Evolutionary conservation across 2,888 invertebrate genomes (phyloP), one percentile per base, ranked within the genome.

Genomic region (Calliphora vomitoria): DNA sequence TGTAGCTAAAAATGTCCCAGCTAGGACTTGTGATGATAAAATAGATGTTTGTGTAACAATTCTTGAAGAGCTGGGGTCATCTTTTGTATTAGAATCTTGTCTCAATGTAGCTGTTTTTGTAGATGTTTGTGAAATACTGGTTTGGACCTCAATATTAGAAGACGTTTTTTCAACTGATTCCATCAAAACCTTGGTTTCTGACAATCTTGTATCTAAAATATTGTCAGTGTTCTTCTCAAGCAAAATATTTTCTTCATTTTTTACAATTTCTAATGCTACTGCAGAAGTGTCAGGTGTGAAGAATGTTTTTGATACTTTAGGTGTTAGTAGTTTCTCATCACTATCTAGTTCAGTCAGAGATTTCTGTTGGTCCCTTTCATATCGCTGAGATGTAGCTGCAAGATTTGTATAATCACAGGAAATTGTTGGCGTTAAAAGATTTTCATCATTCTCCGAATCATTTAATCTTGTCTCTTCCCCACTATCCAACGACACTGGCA

Each of bases 351-450:
- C 55, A 8, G 20, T 55, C 10, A 55, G 6, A 8, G 6, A 20
- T 20, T 18, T 55, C 6, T 20, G 20, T 8, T 18, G 18, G 5
- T 18, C 8, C 10, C 10, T 18, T 55, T 55, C 11, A 55, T 20
- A 8, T 55, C 5, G 35, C 6, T 5, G 6, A 5, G 55, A 55
- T 10, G 18, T 3, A 6, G n/a, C 15, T 4, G 0, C 4, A 25
- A 50, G 8, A 5, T 60, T 47, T 5, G 25, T 38, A n/a, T 13
- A n/a, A 8, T 31, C 31, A 13, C 8, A 25, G 0, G 78, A 58
- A n/a, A 58, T 35, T 35, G 18, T 69, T 6, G 69, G 58, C 5
- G 79, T 81, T n/a, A 35, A 25, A 25, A 62, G 11, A 41, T 47
- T n/a, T 53, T 62, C 55, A 64, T 41, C 15, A n/a, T 64, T 71